Conservation (phyloP, 1,140 invertebrate genomes). For the Apis cerana region DNA sequence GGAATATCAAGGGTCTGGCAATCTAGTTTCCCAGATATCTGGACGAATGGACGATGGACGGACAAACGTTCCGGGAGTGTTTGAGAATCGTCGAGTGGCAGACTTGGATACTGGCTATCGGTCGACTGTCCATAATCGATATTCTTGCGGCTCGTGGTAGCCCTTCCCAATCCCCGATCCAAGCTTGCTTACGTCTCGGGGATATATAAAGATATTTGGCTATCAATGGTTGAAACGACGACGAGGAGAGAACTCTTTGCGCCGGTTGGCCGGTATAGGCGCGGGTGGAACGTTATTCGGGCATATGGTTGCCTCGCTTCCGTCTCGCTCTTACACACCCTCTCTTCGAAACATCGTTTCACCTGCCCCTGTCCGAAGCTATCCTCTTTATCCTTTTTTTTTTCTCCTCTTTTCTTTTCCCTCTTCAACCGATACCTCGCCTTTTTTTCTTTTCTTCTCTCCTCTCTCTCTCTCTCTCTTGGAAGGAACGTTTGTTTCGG, state of each 20-base stretch:
- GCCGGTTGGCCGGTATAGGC: conserved; percentile 56
- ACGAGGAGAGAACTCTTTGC: conserved; percentile 57
- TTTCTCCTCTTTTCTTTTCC: conserved; percentile 6
- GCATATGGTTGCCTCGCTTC: conserved; percentile 74
- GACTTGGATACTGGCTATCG: conserved; percentile 27
- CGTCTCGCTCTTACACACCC: conserved; percentile 60
- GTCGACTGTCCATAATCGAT: conserved; percentile 56
- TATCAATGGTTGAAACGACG: background rate
- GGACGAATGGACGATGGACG: conserved; percentile 51
- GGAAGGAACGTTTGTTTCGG: conserved; percentile 60
- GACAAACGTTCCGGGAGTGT: conserved; percentile 61
- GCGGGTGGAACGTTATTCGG: conserved; percentile 78
- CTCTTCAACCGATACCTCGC: conserved; percentile 42
- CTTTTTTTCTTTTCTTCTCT: conserved; percentile 34
- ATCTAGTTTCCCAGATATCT: conserved; percentile 57
- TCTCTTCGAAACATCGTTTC: conserved; percentile 48
- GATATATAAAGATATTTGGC: background rate
- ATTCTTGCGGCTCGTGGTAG: conserved; percentile 43
- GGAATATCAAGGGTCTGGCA: conserved; percentile 49
- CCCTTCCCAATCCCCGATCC: too few relatives aligned
- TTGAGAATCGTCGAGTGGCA: conserved; percentile 60
- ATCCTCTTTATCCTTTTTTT: conserved; percentile 64
- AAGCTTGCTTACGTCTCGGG: too few relatives aligned
- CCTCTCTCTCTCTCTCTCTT: conserved; percentile 36
- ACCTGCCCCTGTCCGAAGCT: conserved; percentile 64